Conservation (phyloP, 2,797 vertebrate species). For the Crenichthys baileyi region DNA sequence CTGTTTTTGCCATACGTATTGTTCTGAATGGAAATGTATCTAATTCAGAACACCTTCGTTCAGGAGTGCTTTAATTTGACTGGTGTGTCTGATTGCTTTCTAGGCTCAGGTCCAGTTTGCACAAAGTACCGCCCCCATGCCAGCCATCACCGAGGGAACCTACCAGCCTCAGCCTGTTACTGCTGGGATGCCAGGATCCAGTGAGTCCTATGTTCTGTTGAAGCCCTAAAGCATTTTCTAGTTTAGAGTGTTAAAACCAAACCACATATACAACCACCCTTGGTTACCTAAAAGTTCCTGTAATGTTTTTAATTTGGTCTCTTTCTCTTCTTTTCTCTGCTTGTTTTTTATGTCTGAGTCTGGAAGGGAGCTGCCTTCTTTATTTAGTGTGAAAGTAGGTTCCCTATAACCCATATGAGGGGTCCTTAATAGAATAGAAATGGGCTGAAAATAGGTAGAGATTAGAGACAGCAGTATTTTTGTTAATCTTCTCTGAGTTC, state of each 20-base stretch:
- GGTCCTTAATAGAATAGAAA: conserved; percentile 19
- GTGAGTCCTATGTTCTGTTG: conserved; percentile 63
- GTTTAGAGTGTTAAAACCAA: background rate
- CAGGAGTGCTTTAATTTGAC: conserved; percentile 2
- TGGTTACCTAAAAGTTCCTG: background rate
- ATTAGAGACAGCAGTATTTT: conserved; percentile 16
- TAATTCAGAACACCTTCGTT: conserved; percentile 5
- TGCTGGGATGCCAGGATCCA: conserved; percentile 66
- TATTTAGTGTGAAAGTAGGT: background rate
- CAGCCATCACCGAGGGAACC: conserved; percentile 78
- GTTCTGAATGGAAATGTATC: background rate
- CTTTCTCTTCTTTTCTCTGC: background rate
- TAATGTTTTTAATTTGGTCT: background rate
- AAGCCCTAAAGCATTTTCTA: background rate
- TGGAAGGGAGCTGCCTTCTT: background rate
- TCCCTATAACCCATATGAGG: background rate
- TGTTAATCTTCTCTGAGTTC: conserved; percentile 22
- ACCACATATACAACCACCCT: background rate
- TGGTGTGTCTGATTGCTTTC: conserved; percentile 21
- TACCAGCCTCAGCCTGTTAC: conserved; percentile 62
- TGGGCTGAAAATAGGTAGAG: conserved; percentile 15
- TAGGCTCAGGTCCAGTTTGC: conserved; percentile 83
- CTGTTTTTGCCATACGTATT: background rate
- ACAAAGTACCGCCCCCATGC: conserved; percentile 71
- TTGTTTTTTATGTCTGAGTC: background rate